A percentile compares a stretch with the other conserved stretches of the same genome.
Conservation (phyloP, 2,888 invertebrate species). For the Thymelicus sylvestris region DNA sequence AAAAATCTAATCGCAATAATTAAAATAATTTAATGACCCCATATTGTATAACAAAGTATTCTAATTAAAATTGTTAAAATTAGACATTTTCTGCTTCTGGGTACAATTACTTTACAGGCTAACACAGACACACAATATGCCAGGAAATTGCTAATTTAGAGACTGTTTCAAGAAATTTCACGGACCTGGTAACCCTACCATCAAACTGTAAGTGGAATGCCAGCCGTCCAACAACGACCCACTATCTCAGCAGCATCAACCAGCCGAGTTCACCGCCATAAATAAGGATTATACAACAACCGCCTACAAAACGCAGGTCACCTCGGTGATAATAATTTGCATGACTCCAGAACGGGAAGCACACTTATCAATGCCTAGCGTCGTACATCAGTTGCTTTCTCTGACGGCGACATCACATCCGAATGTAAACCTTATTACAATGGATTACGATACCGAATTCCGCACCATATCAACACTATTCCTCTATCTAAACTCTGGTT, state of each 20-base stretch:
- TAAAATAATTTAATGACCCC: too few relatives aligned
- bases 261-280: conserved; percentile 46
- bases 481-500: conserved; percentile 42
- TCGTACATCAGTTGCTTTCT: conserved; percentile 74
- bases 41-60: too few relatives aligned
- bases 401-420: conserved; percentile 42
- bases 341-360: conserved; percentile 71
- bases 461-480: conserved; percentile 35
- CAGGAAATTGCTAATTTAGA: too few relatives aligned
- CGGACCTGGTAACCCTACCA: too few relatives aligned
- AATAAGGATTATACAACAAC: conserved; percentile 67
- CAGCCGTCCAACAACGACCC: not conserved
- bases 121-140: too few relatives aligned
- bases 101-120: too few relatives aligned
- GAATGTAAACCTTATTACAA: conserved; percentile 39
- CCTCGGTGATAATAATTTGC: conserved; percentile 74
- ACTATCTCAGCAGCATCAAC: conserved; percentile 44
- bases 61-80: too few relatives aligned
- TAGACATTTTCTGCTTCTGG: too few relatives aligned
- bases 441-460: conserved; percentile 33
- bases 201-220: not conserved
- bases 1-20: too few relatives aligned
- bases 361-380: conserved; percentile 66
- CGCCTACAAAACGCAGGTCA: conserved; percentile 68
- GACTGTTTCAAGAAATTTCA: too few relatives aligned